Evolutionary conservation across 2,113 vertebrate genomes (phyloP).

Genomic region (Pitta sordida): DNA sequence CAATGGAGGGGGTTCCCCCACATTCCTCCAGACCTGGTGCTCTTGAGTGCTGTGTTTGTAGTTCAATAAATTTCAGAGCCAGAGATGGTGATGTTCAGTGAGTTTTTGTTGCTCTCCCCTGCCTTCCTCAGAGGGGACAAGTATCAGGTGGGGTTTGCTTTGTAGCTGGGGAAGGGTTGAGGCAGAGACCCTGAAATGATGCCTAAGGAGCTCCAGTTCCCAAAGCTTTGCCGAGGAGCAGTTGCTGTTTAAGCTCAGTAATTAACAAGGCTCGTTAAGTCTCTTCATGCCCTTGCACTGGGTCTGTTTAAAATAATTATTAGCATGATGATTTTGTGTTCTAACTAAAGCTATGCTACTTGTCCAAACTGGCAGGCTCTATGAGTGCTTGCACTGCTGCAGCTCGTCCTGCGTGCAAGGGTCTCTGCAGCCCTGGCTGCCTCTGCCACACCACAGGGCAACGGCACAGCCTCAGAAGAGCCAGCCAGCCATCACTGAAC

Average conservation of each 20-base stretch:
- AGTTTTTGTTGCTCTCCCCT: background rate
- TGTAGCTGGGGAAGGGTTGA: background rate
- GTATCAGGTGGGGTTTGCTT: rapidly evolving
- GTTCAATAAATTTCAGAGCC: background rate
- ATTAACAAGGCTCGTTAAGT: background rate
- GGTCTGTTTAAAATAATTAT: background rate
- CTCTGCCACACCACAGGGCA: background rate
- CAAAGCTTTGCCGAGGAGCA: rapidly evolving
- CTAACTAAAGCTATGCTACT: background rate
- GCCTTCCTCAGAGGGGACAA: too few species aligned
- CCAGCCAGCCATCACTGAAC: background rate
- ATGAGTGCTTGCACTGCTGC: background rate
- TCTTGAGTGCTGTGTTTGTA: background rate
- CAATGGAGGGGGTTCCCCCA: background rate
- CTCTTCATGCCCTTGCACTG: background rate
- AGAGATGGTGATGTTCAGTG: background rate
- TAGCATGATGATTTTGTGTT: background rate
- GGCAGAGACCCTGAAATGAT: rapidly evolving
- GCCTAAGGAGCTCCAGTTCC: background rate
- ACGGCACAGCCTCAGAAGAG: background rate
- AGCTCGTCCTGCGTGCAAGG: rapidly evolving
- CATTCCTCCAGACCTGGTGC: background rate
- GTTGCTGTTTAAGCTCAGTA: background rate
- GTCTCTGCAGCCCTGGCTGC: background rate
- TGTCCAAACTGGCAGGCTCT: background rate